phyloP scores from a whole-genome alignment of 2,888 invertebrate species.

The Acholoe squamosa region DNA sequence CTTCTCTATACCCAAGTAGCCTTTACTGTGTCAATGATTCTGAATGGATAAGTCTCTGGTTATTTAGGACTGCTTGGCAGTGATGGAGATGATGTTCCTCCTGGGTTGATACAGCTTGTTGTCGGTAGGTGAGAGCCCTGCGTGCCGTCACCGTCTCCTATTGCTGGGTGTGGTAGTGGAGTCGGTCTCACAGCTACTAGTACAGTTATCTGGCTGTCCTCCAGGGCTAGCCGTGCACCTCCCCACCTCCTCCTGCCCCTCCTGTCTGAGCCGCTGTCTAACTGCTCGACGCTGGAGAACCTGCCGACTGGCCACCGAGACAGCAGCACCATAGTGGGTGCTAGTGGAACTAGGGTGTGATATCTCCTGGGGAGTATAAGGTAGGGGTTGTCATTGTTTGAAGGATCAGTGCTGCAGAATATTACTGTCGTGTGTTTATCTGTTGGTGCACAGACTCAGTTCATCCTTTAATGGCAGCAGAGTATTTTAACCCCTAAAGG shows the following conservation, averaged over 20 bases:
- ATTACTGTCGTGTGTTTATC: too few species aligned
- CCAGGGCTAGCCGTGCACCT: background rate
- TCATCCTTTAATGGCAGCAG: too few species aligned
- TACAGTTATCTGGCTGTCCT: too few species aligned
- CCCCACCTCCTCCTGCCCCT: slow-evolving; percentile 14
- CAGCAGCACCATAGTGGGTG: background rate
- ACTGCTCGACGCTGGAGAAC: background rate
- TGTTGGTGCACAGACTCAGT: too few species aligned
- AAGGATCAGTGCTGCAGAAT: too few species aligned
- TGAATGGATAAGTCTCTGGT: too few species aligned
- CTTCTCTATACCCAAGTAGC: too few species aligned
- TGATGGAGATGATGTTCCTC: too few species aligned
- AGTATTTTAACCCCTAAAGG: too few species aligned
- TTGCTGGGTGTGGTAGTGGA: background rate
- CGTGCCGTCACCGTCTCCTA: background rate
- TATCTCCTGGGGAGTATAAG: background rate
- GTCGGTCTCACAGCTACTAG: background rate
- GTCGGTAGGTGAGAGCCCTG: background rate
- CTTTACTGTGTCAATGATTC: too few species aligned
- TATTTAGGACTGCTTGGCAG: too few species aligned
- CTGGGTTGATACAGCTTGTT: too few species aligned
- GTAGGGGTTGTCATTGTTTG: background rate
- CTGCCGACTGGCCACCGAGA: background rate
- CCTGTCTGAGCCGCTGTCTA: background rate
- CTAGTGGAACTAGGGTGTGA: background rate